Evolutionary conservation across 2,888 invertebrate genomes (phyloP), one percentile per base, ranked within the genome.

Genomic region (Erebia aethiops): DNA sequence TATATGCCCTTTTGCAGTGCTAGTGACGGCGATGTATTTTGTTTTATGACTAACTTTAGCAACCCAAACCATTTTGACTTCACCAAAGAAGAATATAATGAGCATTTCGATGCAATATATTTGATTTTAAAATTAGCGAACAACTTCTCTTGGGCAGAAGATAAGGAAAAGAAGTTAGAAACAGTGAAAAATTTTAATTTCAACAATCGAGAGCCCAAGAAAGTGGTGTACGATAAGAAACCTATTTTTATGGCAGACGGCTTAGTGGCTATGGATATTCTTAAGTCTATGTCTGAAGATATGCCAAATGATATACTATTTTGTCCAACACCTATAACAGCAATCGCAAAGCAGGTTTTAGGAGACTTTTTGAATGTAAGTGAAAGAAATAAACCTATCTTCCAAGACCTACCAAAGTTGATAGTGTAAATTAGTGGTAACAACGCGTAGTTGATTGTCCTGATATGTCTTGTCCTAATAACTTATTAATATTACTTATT

Each of bases 171-270:
- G 58, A 69, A 74, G 54, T 3, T 74, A 14, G 52, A 62, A 9
- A 69, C 62, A 63, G 74, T 71, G 16, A 74, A 73, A 67, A 74
- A 62, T 16, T 26, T 67, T 0, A 62, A 71, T 13, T 68, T 73
- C 14, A 69, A 75, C 10, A 78, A 71, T 69, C 71, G 43, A 64
- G 61, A 62, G 74, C 68, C 62, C 72, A 74, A 64, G 56, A 71
- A 73, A 56, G 41, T 8, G 9, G 16, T 35, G 14, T 0, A 1
- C 16, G 60, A 76, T 69, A 76, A 70, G 18, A 86, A 83, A 67
- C 87, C 88, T 46, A 82, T 92, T 52, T 81, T 92, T 16, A 76
- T 92, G 61, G 79, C 84, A n/a, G 92, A 92, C 78, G 92, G 92
- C 52, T 78, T 92, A 58, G 76, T 88, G 16, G 78, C 84, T 11